Conservation (phyloP, 2,888 invertebrate species). For the Petrolisthes cinctipes region DNA sequence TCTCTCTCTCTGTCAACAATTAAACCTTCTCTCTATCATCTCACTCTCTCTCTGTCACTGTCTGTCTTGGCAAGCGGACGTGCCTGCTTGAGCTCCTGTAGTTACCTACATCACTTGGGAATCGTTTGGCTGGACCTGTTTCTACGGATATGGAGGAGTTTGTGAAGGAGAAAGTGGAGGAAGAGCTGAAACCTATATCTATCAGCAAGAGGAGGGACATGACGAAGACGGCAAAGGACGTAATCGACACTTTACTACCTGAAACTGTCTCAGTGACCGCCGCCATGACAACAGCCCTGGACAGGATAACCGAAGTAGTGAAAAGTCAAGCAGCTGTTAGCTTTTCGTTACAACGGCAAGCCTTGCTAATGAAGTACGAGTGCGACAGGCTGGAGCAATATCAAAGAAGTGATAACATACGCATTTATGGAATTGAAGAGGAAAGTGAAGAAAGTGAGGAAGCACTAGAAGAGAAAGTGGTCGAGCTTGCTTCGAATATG, state of each 20-base stretch:
- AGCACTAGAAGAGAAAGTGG: too few relatives aligned
- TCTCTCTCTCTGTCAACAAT: neutral
- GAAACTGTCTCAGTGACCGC: neutral
- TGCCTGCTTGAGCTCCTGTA: too few relatives aligned
- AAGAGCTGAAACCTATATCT: neutral
- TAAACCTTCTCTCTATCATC: neutral
- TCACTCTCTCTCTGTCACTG: neutral
- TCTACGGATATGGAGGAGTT: too few relatives aligned
- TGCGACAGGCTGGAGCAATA: too few relatives aligned
- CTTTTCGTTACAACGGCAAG: too few relatives aligned
- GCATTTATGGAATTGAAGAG: too few relatives aligned
- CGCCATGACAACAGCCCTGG: neutral
- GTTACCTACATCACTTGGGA: too few relatives aligned
- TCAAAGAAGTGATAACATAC: too few relatives aligned
- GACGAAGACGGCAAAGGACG: neutral
- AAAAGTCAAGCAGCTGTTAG: too few relatives aligned
- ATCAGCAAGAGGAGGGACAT: neutral
- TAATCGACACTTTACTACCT: neutral
- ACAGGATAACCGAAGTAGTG: neutral
- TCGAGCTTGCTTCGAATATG: too few relatives aligned
- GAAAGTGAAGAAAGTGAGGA: too few relatives aligned
- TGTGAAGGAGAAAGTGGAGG: slow-evolving; percentile 17
- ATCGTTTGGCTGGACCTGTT: neutral
- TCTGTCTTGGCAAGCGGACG: neutral
- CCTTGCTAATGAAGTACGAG: too few relatives aligned